Base-by-base conservation (phyloP, 2,113 vertebrate species). In the Campylomormyrus tamandua region DNA sequence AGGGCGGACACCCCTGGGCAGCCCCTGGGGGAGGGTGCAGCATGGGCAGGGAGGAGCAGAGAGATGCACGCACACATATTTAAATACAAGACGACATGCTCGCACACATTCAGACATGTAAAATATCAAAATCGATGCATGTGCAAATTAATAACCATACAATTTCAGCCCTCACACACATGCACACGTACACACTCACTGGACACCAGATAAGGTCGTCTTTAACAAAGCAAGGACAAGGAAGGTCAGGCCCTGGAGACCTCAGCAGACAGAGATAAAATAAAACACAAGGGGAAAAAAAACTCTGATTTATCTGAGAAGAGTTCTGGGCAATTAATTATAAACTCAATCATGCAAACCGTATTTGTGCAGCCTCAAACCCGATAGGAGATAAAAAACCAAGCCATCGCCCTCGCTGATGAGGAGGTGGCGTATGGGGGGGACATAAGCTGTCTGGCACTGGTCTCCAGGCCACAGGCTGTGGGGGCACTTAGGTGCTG, bases 311-410 rank as follows among this genome's bases (percentile, higher is more conserved):
- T 97, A 97, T 98, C 97, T 96, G 97, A 97, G 97, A 96, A 97
- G 97, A 97, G 97, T 97, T 97, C 96, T 97, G 97, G 96, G 96
- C 97, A 98, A 99, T 98, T 98, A 98, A 98, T 99, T 98, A 98
- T 97, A 98, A 99, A 98, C 96, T 98, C 97, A 98, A 98, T 98
- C 98, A 98, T 96, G 97, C 97, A 96, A 97, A 96, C 97, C 97
- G 97, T 97, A 97, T 97, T 98, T 96, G 97, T 97, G 96, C 96
- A 96, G 96, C 97, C 97, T 97, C 95, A 95, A 95, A 96, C 96
- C 98, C 97, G 97, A 98, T 98, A 98, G 97, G 91, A 97, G 97
- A 96, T 95, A 96, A 97, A 97, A 70, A 97, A 96, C 95, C 94
- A 45, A 96, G 96, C 94, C 94, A 94, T 93, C 95, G 92, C 95